A percentile compares a stretch with the other conserved stretches of the same genome.
These are phyloP conservation scores for Pygoscelis adeliae DNA, from an alignment of 2,113 vertebrate genomes.

Conservation along the genomic window DNA sequence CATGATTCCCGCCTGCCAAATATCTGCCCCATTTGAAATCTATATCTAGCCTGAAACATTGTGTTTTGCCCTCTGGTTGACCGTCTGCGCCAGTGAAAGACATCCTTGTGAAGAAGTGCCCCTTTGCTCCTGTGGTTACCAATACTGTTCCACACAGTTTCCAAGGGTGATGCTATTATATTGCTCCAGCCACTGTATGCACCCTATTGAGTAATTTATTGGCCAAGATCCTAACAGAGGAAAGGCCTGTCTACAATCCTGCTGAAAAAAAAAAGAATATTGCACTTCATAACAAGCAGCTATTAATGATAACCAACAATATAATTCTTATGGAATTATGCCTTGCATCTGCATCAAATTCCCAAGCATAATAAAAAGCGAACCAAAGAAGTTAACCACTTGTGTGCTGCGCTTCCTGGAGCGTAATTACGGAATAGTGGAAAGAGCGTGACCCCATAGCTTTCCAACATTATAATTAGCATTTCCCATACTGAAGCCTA, in stretches of 20 bases:
- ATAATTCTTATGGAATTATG: conserved; percentile 57
- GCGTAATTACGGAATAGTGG: conserved; percentile 15
- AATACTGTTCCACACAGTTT: conserved; percentile 66
- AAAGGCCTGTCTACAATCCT: conserved; percentile 63
- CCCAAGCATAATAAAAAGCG: background rate
- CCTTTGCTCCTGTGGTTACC: conserved; percentile 72
- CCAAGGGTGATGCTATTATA: conserved; percentile 73
- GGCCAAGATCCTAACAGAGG: conserved; percentile 66
- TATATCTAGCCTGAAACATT: conserved; percentile 68
- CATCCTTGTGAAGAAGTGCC: conserved; percentile 71
- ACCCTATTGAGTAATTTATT: conserved; percentile 73
- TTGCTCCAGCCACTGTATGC: conserved; percentile 61
- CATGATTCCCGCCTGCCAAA: conserved; percentile 68
- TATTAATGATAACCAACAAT: conserved; percentile 58
- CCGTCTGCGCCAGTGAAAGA: conserved; percentile 79
- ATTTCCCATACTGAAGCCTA: conserved; percentile 54
- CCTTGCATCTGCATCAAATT: conserved; percentile 39
- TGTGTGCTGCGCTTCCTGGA: conserved; percentile 12
- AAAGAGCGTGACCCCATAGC: conserved; percentile 27
- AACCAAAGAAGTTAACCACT: conserved; percentile 42
- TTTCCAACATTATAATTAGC: conserved; percentile 61
- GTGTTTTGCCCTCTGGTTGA: conserved; percentile 77
- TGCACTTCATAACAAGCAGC: conserved; percentile 57
- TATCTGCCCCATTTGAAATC: conserved; percentile 62
- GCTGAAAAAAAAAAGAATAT: conserved; percentile 67